Evolutionary conservation across 1,140 invertebrate genomes (phyloP).

Genomic region (Atta cephalotes): DNA sequence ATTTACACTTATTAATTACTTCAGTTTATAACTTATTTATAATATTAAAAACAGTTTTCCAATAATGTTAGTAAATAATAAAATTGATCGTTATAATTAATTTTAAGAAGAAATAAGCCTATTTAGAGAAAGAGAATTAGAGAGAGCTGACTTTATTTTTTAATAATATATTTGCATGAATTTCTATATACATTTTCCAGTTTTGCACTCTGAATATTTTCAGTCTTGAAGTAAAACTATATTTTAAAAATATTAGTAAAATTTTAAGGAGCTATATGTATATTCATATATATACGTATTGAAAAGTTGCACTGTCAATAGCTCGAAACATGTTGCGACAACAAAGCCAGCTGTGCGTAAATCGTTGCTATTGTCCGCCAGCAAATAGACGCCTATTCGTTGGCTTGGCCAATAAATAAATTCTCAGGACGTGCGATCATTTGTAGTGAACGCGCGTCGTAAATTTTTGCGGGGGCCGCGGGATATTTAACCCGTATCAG

Average conservation of each 20-base stretch:
- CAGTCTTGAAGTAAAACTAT: no score
- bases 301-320: slow-evolving; percentile 26
- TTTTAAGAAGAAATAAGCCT: no score
- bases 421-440: slow-evolving; percentile 49
- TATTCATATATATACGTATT: not conserved
- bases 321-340: slow-evolving; percentile 47
- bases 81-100: no score
- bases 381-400: slow-evolving; percentile 58
- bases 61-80: not conserved
- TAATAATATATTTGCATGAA: no score
- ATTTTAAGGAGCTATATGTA: not conserved
- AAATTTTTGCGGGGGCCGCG: slow-evolving; percentile 60
- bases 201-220: no score
- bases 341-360: slow-evolving; percentile 56
- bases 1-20: no score
- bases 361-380: slow-evolving; percentile 64
- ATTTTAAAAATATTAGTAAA: not conserved
- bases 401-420: slow-evolving; percentile 61
- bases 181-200: no score
- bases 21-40: not conserved
- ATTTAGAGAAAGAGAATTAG: no score
- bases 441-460: slow-evolving; percentile 51
- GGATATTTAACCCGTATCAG: slow-evolving; percentile 62
- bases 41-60: not conserved
- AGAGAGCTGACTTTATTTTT: no score